Conservation (phyloP, 2,888 invertebrate species). For the Acrobasis suavella region DNA sequence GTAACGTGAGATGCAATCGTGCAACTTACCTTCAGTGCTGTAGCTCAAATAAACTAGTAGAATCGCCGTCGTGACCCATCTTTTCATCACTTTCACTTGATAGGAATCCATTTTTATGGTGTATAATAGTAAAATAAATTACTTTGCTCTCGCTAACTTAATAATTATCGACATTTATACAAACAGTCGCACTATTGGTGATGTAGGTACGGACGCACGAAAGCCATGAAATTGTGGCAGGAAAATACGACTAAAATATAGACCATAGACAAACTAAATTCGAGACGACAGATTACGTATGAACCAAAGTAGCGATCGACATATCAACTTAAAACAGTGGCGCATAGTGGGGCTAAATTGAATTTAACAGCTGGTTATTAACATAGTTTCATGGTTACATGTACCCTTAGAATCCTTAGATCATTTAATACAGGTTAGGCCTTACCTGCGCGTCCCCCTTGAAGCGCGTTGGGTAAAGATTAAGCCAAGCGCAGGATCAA, state of each 20-base stretch:
- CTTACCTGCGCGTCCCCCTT: no score
- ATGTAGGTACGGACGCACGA: conserved; percentile 11
- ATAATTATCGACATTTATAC: conserved; percentile 15
- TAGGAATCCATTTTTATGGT: conserved; percentile 24
- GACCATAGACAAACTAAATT: neutral
- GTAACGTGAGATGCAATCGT: conserved; percentile 26
- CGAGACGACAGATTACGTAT: neutral
- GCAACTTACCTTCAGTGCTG: conserved; percentile 28
- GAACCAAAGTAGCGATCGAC: no score
- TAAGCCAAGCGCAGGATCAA: no score
- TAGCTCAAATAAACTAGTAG: conserved; percentile 25
- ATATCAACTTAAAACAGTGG: no score
- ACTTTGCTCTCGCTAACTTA: conserved; percentile 5
- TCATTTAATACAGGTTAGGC: no score
- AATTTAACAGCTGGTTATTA: no score
- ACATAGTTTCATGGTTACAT: no score
- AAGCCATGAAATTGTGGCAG: neutral
- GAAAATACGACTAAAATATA: neutral
- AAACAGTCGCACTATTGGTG: neutral
- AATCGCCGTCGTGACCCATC: conserved; percentile 23
- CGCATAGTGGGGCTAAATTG: no score
- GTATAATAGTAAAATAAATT: neutral
- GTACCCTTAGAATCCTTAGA: no score
- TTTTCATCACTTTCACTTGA: conserved; percentile 26
- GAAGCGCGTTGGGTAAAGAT: no score